phyloP scores from a whole-genome alignment of 2,797 vertebrate genomes.

The Siniperca obscura region DNA sequence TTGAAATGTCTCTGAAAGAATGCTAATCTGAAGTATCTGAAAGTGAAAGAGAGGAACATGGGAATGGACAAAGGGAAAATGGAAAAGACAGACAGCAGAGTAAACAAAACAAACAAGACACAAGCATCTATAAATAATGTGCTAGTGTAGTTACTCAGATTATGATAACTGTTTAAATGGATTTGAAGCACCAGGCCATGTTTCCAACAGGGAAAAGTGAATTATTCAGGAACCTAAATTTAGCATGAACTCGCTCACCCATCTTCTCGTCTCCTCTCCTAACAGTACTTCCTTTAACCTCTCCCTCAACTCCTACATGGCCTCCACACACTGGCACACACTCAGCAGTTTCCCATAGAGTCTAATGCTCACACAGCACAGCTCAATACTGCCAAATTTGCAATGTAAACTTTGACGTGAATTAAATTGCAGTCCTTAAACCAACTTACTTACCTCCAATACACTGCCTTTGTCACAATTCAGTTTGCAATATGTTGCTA shows the following conservation, averaged over 20 bases:
- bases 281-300: slow-evolving; percentile 40
- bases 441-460: neutral
- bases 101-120: slow-evolving; percentile 41
- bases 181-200: slow-evolving; percentile 51
- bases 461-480: neutral
- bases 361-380: slow-evolving; percentile 26
- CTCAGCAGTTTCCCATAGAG: slow-evolving; percentile 49
- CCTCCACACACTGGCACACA: slow-evolving; percentile 22
- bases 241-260: slow-evolving; percentile 71
- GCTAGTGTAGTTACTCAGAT: slow-evolving; percentile 10
- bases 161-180: slow-evolving; percentile 53
- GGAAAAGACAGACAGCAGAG: slow-evolving; percentile 7
- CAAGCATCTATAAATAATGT: slow-evolving; percentile 31
- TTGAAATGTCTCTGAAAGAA: neutral
- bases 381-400: slow-evolving; percentile 34
- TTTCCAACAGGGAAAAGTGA: slow-evolving; percentile 66
- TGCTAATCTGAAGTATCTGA: neutral
- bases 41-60: slow-evolving; percentile 7
- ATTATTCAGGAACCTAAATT: slow-evolving; percentile 78
- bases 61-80: neutral
- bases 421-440: slow-evolving; percentile 5
- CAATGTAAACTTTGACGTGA: slow-evolving; percentile 29
- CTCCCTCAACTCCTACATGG: slow-evolving; percentile 38
- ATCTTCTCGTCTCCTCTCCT: slow-evolving; percentile 11
- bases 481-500: neutral